Base-by-base conservation (phyloP, 2,888 invertebrate species). In the Dolomedes plantarius region DNA sequence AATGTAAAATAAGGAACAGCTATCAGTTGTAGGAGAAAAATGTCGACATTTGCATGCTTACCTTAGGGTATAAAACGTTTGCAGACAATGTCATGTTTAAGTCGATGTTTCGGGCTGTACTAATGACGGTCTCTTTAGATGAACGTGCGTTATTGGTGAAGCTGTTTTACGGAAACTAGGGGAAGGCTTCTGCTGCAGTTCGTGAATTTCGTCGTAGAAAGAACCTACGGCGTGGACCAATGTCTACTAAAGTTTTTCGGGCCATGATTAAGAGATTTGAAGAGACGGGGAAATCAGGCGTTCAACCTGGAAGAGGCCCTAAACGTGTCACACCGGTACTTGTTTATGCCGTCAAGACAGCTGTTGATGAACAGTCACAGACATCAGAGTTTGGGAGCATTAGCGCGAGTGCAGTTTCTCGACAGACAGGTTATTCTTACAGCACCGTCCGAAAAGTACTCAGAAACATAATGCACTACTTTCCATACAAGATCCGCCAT, bases 301-400 rank as follows among this genome's bases (percentile, higher is more conserved):
- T 1, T 64, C 11, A 16, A 64, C 28, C 23, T 64, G 0, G 64
- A 28, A 64, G 64, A 64, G 28, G 64, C 64, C 28, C n/a, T 64
- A 64, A 64, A 64, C 28, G 28, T 64, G 27, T 64, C 28, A 23
- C 64, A 27, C 64, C 64, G 28, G 27, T 64, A 64, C 13, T 64
- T 64, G 64, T 28, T 64, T 64, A 64, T 64, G 64, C 9, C 16
- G 41, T 13, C 41, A 46, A 46, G 41, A 46, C 41, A 46, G 9
- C 41, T 11, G 41, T 46, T 46, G 16, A 6, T 16, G 41, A 16
- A 46, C 13, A 46, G 41, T 46, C 41, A 36, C 11, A 36, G 5
- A 56, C 19, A 56, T 56, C 56, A 56, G 56, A 16, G 6, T 56
- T 56, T 19, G 29, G 64, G 1, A 64, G 27, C 0, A 27, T 28